Percentiles rank a stretch among this genome's conserved stretches.
These are phyloP conservation scores for Melanostoma mellinum DNA, from an alignment of 2,888 invertebrate species.

Conservation along the genomic window DNA sequence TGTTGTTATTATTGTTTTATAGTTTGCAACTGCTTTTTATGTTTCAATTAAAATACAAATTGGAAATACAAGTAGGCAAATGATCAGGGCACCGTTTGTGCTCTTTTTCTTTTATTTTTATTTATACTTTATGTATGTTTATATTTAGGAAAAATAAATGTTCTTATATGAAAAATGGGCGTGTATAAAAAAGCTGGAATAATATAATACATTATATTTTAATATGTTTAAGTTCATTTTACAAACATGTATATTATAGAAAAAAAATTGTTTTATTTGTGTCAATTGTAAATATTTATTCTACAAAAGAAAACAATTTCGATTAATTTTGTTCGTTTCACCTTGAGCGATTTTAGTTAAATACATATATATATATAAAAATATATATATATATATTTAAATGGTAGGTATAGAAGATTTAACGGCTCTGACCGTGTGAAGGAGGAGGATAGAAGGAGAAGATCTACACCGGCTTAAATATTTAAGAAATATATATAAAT, in stretches of 20 bases:
- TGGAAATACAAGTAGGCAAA: slow-evolving; percentile 2
- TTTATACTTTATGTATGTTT: slow-evolving; percentile 57
- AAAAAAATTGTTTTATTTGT: slow-evolving; percentile 51
- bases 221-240: slow-evolving; percentile 36
- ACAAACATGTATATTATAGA: slow-evolving; percentile 54
- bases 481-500: slow-evolving; percentile 53
- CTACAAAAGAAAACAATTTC: slow-evolving; percentile 19
- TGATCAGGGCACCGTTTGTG: slow-evolving; percentile 18
- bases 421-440: slow-evolving; percentile 1
- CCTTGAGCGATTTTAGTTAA: slow-evolving; percentile 24
- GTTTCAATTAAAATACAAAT: slow-evolving; percentile 27
- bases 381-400: slow-evolving; percentile 33
- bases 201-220: slow-evolving; percentile 40
- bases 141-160: slow-evolving; percentile 33
- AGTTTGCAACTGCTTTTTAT: slow-evolving; percentile 41
- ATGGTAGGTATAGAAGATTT: slow-evolving; percentile 3
- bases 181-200: slow-evolving; percentile 54
- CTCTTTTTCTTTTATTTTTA: slow-evolving; percentile 52
- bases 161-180: slow-evolving; percentile 16
- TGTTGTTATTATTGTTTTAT: slow-evolving; percentile 68
- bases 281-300: slow-evolving; percentile 67
- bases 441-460: slow-evolving; percentile 29
- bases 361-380: slow-evolving; percentile 22
- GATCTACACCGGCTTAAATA: slow-evolving; percentile 44
- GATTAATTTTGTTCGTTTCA: slow-evolving; percentile 36